Conservation (phyloP, 1,140 invertebrate species). For the Neotoxoptera formosana region DNA sequence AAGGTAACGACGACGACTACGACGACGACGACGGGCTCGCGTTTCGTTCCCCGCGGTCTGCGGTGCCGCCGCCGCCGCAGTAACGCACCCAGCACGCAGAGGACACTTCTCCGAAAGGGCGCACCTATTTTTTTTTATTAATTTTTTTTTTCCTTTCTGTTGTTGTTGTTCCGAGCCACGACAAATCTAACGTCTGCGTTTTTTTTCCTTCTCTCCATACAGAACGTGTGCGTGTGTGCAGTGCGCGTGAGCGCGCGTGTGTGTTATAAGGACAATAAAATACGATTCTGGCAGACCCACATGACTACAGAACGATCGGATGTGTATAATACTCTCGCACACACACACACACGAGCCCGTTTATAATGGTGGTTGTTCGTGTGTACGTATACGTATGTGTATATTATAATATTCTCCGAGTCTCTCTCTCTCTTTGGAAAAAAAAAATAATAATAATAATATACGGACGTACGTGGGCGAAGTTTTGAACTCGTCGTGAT, state of each 20-base stretch:
- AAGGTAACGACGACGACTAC: too few species aligned
- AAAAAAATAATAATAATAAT: constrained; percentile 10
- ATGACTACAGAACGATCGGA: constrained; percentile 52
- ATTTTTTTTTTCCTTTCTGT: background rate
- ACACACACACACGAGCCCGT: background rate
- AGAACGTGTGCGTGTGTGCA: too few species aligned
- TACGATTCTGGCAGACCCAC: constrained; percentile 52
- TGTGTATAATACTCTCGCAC: constrained; percentile 1
- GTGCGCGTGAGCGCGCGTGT: background rate
- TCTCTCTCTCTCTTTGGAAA: background rate
- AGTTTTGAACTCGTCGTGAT: constrained; percentile 53
- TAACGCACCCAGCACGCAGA: constrained; percentile 37
- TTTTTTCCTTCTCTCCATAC: background rate
- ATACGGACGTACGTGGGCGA: constrained; percentile 49
- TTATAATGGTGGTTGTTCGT: constrained; percentile 27
- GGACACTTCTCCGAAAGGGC: constrained; percentile 21
- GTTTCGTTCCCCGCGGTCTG: background rate
- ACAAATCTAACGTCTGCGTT: constrained; percentile 44
- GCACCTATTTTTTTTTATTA: constrained; percentile 18
- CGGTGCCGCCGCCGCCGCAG: background rate
- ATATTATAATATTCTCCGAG: background rate
- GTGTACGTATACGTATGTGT: background rate
- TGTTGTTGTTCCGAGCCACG: background rate
- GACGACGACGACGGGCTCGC: too few species aligned
- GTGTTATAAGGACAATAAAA: constrained; percentile 50